Evolutionary conservation across 2,888 invertebrate species (phyloP), one percentile per base, ranked within the genome.

Genomic region (Candidula unifasciata): DNA sequence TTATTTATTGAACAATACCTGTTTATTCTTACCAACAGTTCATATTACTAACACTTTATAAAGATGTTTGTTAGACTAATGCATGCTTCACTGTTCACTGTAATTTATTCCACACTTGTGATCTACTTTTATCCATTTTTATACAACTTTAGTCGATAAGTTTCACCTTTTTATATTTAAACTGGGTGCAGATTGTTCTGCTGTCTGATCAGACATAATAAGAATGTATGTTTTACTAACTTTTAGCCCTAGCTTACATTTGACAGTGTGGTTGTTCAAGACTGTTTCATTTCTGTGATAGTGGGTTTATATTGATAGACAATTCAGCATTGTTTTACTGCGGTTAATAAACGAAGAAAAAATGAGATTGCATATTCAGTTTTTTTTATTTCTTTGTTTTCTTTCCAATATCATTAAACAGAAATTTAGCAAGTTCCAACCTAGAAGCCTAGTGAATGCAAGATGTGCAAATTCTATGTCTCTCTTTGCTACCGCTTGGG

Each of bases 241-340:
- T 69, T 68, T n/a, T 84, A 80, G 84, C 60, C 52, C 27, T 80
- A 80, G 80, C 35, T 68, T 57, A 68, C 80, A 74, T 21, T 74
- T 76, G 52, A 84, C n/a, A 57, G 84, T 84, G 66, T 80, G 84
- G 35, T 57, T 84, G 84, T 80, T 37, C 24, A 77, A 81, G 81
- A 85, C 76, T 81, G 81, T 85, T 85, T 81, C 77, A 57, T 85
- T 77, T 81, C 85, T 85, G 85, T 85, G 85, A 85, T 85, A 85
- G 85, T 81, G 81, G 44, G 71, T 84, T 81, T 83, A 71, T 69
- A 44, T 44, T 74, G 74, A 60, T 81, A 85, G 85, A 85, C 85
- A 81, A 77, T 68, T 85, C 81, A 77, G 85, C 85, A 85, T 83
- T 83, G 85, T 81, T 85, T n/a, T 37, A 81, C 60, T 85, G 81